Conservation (phyloP, 1,140 invertebrate species). For the Alviniconcha marisindica region DNA sequence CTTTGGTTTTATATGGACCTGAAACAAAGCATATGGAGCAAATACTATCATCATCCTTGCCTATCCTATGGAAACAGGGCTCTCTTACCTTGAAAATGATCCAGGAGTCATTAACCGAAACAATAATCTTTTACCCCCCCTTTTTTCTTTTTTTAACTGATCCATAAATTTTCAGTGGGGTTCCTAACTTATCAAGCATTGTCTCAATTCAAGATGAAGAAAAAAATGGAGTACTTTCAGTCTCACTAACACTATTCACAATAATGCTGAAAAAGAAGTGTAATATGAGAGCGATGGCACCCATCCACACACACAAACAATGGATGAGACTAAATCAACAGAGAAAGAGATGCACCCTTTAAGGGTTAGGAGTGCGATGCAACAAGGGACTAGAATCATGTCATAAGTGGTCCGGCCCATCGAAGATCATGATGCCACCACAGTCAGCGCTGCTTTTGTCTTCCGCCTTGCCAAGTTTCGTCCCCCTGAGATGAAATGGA, state of each 20-base stretch:
- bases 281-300: neutral
- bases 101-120: no score
- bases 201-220: no score
- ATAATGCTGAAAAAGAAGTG: constrained; percentile 7
- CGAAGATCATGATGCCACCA: constrained; percentile 14
- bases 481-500: constrained; percentile 38
- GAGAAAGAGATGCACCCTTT: constrained; percentile 34
- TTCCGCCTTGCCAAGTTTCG: constrained; percentile 27
- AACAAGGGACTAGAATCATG: constrained; percentile 37
- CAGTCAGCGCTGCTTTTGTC: constrained; percentile 17
- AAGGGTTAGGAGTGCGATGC: neutral
- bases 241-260: neutral
- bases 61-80: neutral
- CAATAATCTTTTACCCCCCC: no score
- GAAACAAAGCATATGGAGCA: constrained; percentile 17
- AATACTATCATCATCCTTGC: neutral
- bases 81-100: constrained; percentile 4
- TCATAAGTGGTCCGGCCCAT: constrained; percentile 28
- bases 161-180: no score
- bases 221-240: no score
- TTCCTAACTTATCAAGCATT: no score
- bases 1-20: neutral
- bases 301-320: neutral
- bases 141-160: no score
- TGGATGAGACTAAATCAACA: neutral